Evolutionary conservation across 2,888 invertebrate species (phyloP), one percentile per base, ranked within the genome.

Genomic region (Epistrophella euchroma): DNA sequence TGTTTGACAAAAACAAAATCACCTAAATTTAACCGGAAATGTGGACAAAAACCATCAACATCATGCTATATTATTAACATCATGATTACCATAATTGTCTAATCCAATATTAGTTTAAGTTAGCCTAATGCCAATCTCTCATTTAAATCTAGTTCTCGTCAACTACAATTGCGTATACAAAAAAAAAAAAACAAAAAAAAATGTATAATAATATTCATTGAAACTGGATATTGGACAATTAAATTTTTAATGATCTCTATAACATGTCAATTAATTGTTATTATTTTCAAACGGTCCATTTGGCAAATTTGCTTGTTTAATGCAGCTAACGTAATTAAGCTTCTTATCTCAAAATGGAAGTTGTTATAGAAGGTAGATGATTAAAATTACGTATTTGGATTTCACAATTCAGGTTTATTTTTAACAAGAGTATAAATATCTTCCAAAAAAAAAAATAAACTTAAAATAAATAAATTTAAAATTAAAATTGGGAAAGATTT

Each of bases 191-290:
- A 52, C 3, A 19, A 2, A 0, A 43, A 15, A n/a, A n/a, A n/a
- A n/a, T n/a, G n/a, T n/a, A 0, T 15, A 52, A 25, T 25, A 25
- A n/a, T 75, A 52, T 52, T 28, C 15, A 52, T 3, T 52, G 25
- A 3, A 28, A 52, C 52, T 52, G 15, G 52, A 52, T 76, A 58
- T 32, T 19, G 58, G n/a, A 43, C 55, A 77, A 72, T 82, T 76
- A 72, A 76, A 43, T 32, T 66, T 80, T 78, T 71, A 17, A 64
- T 62, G 68, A 70, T 22, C 32, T 22, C 32, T 50, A n/a, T n/a
- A 60, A 68, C 15, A 52, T 43, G 70, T 72, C 50, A n/a, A 45
- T 52, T 28, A 52, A 40, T 55, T 55, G 40, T 43, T 28, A 28
- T 22, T 32, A n/a, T 25, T 56, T 40, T 43, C 40, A 11, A 15